Base-by-base conservation (phyloP, 2,113 vertebrate genomes). In the Tetrao urogallus region DNA sequence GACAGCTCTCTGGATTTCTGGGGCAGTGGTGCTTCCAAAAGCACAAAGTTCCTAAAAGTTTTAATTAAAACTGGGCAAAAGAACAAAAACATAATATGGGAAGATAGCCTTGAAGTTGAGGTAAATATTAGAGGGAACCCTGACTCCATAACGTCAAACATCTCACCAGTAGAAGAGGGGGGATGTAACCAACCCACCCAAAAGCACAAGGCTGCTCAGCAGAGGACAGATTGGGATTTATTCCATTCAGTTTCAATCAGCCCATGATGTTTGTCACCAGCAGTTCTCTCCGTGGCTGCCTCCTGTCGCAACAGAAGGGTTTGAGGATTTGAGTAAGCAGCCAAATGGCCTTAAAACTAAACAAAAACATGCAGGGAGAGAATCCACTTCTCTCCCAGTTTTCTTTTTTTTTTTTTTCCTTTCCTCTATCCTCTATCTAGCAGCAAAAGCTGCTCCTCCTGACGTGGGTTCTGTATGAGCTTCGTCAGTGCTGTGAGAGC, bases 221-320 rank as follows among this genome's bases (percentile, higher is more conserved):
- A 73, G 80, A 88, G 89, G 72, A 94, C 83, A 93, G 93, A 90
- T 80, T 93, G 95, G 83, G 89, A 86, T 86, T 88, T 72, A 79
- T 82, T 86, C 75, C 14, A 54, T 76, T 88, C 58, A 57, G 72
- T 88, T 95, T 82, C 85, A 90, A 92, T 88, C 48, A 93, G 86
- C 56, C 82, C 47, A 72, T 63, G 93, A 28, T 94, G 91, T 94
- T 90, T 93, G 89, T 78, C 92, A 93, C 83, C 82, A 79, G 86
- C 79, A 93, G 82, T 65, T 79, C 82, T 93, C 86, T 58, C 42
- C 76, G 82, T 80, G 36, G 72, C 47, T 82, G 83, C 91, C 93
- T 93, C 93, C 95, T 96, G 93, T 96, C 76, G 92, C 48, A 93
- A 60, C 93, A 93, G 93, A 95, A 92, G 93, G 89, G 75, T 72